Evolutionary conservation across 2,888 invertebrate species (phyloP).

Genomic region (Noctua janthina): DNA sequence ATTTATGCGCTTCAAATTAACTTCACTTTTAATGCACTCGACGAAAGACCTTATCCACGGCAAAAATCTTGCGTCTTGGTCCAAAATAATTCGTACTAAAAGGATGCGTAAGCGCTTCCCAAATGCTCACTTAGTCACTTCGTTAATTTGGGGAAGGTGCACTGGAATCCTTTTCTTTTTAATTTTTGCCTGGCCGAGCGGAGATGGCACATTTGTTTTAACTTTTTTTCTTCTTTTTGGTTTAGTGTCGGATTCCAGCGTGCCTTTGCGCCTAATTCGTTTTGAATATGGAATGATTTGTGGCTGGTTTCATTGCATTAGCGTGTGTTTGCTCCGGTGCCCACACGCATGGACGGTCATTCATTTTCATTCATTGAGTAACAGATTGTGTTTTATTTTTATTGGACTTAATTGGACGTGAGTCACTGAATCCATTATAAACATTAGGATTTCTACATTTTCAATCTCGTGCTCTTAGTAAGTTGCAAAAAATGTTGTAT

Average conservation of each 20-base stretch:
- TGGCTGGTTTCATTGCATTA: conserved; percentile 74
- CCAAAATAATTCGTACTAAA: conserved; percentile 72
- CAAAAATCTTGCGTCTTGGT: conserved; percentile 63
- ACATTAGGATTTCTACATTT: conserved; percentile 32
- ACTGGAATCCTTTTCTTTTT: conserved; percentile 62
- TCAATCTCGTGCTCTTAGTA: neutral
- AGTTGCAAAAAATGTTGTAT: neutral
- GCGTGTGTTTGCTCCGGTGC: conserved; percentile 68
- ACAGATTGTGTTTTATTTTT: conserved; percentile 69
- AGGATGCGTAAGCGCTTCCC: conserved; percentile 74
- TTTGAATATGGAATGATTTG: conserved; percentile 79
- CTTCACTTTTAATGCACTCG: conserved; percentile 69
- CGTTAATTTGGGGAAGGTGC: conserved; percentile 77
- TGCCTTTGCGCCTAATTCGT: conserved; percentile 76
- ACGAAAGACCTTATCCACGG: conserved; percentile 69
- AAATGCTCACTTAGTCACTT: conserved; percentile 80
- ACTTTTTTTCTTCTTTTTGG: conserved; percentile 36
- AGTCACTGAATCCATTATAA: conserved; percentile 53
- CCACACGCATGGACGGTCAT: conserved; percentile 69
- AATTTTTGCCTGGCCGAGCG: conserved; percentile 49
- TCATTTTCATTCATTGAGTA: conserved; percentile 74
- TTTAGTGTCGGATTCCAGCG: conserved; percentile 61
- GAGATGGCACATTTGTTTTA: conserved; percentile 55
- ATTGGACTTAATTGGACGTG: conserved; percentile 69
- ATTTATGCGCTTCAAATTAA: conserved; percentile 66